These are phyloP conservation scores for Temnothorax nylanderi DNA, from an alignment of 1,140 invertebrate species.

Conservation along the genomic window DNA sequence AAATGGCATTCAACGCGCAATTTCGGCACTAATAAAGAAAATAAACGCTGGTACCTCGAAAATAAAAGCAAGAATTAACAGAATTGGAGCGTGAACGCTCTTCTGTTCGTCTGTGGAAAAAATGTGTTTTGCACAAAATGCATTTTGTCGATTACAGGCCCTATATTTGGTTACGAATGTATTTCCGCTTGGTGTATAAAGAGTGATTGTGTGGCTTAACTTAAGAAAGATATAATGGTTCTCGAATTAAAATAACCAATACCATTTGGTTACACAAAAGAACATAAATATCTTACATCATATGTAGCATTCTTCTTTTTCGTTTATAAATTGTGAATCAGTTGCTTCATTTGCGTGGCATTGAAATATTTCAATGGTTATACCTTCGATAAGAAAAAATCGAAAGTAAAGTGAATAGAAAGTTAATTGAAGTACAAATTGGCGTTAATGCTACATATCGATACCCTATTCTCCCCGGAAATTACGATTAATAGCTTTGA, in stretches of 20 bases:
- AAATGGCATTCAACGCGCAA: conserved; percentile 24
- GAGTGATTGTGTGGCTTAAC: conserved; percentile 5
- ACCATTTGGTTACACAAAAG: neutral
- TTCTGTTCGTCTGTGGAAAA: neutral
- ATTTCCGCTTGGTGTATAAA: conserved; percentile 12
- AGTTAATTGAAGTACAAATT: conserved; percentile 2
- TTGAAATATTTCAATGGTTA: neutral
- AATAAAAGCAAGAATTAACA: neutral
- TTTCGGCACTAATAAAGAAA: conserved; percentile 1
- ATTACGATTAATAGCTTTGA: neutral
- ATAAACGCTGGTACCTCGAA: too few species aligned
- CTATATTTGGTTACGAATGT: neutral
- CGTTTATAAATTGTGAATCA: neutral
- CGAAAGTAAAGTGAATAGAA: neutral
- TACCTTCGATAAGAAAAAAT: neutral
- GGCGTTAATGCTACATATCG: neutral
- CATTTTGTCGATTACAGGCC: neutral
- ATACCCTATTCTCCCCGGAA: neutral
- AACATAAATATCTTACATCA: neutral
- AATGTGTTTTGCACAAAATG: neutral
- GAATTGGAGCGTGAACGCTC: conserved; percentile 21
- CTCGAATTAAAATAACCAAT: conserved; percentile 8
- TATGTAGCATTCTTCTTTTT: neutral
- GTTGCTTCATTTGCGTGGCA: neutral
- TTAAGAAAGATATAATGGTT: neutral